Conservation (phyloP, 23 tunicate species). For the Styela plicata region DNA sequence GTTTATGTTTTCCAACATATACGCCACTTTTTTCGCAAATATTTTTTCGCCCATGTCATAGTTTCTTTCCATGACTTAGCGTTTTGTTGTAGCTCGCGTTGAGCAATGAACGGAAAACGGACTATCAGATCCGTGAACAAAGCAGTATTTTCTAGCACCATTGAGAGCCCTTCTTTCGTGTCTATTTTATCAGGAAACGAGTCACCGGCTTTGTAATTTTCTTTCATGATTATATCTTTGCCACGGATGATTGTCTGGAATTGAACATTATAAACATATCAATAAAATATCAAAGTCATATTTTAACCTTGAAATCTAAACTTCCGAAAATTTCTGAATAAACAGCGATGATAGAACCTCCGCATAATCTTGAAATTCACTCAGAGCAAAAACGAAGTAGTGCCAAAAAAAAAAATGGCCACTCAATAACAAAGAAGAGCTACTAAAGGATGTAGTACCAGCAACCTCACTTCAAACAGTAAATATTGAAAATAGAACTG, state of each 20-base stretch:
- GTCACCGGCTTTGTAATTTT: slow-evolving; percentile 14
- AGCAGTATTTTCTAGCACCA: slow-evolving; percentile 84
- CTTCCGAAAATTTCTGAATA: too few relatives aligned
- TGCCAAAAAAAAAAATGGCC: too few relatives aligned
- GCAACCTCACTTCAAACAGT: too few relatives aligned
- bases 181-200: slow-evolving; percentile 23
- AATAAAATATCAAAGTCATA: too few relatives aligned
- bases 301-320: too few relatives aligned
- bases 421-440: too few relatives aligned
- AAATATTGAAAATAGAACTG: too few relatives aligned
- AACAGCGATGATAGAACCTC: too few relatives aligned
- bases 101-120: slow-evolving; percentile 65
- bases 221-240: slow-evolving; percentile 12
- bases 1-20: slow-evolving; percentile 58
- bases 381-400: too few relatives aligned
- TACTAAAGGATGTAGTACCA: too few relatives aligned
- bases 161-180: slow-evolving; percentile 35
- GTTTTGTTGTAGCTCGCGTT: slow-evolving; percentile 38
- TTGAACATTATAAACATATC: too few relatives aligned
- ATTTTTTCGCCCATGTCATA: slow-evolving; percentile 49
- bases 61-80: slow-evolving; percentile 43
- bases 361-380: too few relatives aligned
- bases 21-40: slow-evolving; percentile 54
- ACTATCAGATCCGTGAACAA: slow-evolving; percentile 83
- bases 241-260: slow-evolving; percentile 28